phyloP scores from a whole-genome alignment of 2,113 vertebrate genomes.

The Brachyistius frenatus region DNA sequence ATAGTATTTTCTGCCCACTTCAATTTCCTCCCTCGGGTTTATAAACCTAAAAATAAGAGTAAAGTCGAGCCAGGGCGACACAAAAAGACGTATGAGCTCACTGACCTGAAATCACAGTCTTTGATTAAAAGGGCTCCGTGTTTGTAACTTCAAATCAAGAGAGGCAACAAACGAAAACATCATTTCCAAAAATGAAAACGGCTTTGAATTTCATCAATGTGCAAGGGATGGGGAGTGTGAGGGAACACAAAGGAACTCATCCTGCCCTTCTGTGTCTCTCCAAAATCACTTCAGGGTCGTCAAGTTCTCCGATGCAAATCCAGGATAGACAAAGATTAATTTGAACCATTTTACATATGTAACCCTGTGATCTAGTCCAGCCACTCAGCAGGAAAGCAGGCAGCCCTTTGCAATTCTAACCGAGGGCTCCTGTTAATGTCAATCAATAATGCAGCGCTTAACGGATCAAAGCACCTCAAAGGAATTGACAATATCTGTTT shows the following conservation, averaged over 20 bases:
- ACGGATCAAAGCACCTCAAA: constrained; percentile 76
- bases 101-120: constrained; percentile 44
- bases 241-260: constrained; percentile 3
- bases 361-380: constrained; percentile 42
- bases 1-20: constrained; percentile 5
- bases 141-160: constrained; percentile 31
- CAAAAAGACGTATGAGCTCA: constrained; percentile 17
- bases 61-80: constrained; percentile 2
- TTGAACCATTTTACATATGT: constrained; percentile 40
- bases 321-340: constrained; percentile 38
- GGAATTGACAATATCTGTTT: constrained; percentile 71
- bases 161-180: constrained; percentile 2
- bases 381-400: constrained; percentile 25
- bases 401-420: constrained; percentile 75
- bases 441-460: constrained; percentile 83
- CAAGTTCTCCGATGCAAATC: constrained; percentile 40
- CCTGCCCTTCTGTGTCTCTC: background rate
- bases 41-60: constrained; percentile 31
- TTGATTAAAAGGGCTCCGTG: constrained; percentile 24
- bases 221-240: constrained; percentile 1
- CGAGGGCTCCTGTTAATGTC: constrained; percentile 73
- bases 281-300: constrained; percentile 18
- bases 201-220: constrained; percentile 42
- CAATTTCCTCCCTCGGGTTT: constrained; percentile 21
- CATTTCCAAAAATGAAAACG: constrained; percentile 27